phyloP scores from a whole-genome alignment of 1,140 invertebrate genomes.

The Spodoptera frugiperda region DNA sequence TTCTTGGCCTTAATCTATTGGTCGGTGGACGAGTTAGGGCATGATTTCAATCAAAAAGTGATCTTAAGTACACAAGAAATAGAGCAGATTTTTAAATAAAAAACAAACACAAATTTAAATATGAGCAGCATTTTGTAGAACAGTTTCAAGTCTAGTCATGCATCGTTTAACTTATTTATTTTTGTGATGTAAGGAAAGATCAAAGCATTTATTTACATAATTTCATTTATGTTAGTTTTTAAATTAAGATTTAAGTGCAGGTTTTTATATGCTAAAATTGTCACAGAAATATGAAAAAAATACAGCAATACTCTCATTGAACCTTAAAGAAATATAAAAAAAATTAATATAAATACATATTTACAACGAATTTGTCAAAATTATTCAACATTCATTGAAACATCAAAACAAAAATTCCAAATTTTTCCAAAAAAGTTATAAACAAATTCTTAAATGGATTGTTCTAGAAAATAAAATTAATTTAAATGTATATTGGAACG shows the following conservation, averaged over 20 bases:
- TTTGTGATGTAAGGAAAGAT: background rate
- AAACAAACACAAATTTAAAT: background rate
- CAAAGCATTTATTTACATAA: slow-evolving; percentile 37
- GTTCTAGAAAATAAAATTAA: background rate
- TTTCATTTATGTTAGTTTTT: background rate
- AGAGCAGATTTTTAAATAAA: background rate
- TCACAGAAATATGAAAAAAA: no score
- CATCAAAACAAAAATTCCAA: no score
- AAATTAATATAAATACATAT: background rate
- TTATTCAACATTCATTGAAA: no score
- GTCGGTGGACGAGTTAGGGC: no score
- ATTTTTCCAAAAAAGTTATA: no score
- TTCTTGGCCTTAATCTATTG: no score
- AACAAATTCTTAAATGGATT: background rate
- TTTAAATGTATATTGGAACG: slow-evolving; percentile 30
- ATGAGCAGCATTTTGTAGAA: background rate
- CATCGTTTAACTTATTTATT: slow-evolving; percentile 11
- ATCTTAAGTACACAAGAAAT: no score
- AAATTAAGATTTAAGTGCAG: background rate
- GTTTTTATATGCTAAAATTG: background rate
- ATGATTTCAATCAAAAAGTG: no score
- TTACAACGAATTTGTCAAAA: background rate
- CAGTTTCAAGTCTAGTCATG: slow-evolving; percentile 35
- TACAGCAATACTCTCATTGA: no score
- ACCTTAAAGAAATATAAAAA: background rate